Percentiles rank a stretch among this genome's conserved stretches.
Evolutionary conservation across 2,888 invertebrate genomes (phyloP).

Genomic region (Morpho deidamia): DNA sequence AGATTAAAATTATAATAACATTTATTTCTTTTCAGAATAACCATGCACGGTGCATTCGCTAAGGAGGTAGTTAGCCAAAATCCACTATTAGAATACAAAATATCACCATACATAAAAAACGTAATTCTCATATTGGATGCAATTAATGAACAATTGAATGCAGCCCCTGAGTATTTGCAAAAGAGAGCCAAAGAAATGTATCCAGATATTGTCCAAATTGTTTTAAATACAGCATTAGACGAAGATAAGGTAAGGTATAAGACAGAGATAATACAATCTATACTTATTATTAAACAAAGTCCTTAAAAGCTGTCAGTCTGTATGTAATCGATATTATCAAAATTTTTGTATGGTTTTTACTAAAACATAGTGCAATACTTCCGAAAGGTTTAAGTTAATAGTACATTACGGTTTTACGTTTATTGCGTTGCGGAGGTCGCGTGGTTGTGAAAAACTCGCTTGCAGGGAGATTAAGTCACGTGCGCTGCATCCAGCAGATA

Average conservation of each 20-base stretch:
- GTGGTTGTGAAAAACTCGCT: no score
- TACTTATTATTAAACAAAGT: no score
- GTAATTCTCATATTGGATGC: slow-evolving; percentile 45
- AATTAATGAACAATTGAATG: slow-evolving; percentile 47
- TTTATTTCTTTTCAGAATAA: slow-evolving; percentile 46
- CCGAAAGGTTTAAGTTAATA: no score
- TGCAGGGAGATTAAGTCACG: no score
- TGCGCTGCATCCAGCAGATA: no score
- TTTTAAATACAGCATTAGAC: slow-evolving; percentile 51
- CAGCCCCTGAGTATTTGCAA: slow-evolving; percentile 35
- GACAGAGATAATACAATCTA: no score
- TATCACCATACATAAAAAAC: slow-evolving; percentile 52
- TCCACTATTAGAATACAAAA: slow-evolving; percentile 55
- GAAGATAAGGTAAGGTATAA: slow-evolving; percentile 51
- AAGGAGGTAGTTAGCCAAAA: slow-evolving; percentile 68
- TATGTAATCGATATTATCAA: no score
- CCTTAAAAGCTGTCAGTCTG: no score
- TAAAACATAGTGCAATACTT: no score
- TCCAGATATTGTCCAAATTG: slow-evolving; percentile 40
- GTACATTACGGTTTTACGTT: no score
- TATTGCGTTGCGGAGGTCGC: no score
- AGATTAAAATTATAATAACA: background rate
- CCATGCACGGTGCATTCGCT: slow-evolving; percentile 64
- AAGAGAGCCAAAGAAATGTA: slow-evolving; percentile 42
- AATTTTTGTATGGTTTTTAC: no score